phyloP scores from a whole-genome alignment of 2,888 invertebrate genomes.

The Zeuzera pyrina region DNA sequence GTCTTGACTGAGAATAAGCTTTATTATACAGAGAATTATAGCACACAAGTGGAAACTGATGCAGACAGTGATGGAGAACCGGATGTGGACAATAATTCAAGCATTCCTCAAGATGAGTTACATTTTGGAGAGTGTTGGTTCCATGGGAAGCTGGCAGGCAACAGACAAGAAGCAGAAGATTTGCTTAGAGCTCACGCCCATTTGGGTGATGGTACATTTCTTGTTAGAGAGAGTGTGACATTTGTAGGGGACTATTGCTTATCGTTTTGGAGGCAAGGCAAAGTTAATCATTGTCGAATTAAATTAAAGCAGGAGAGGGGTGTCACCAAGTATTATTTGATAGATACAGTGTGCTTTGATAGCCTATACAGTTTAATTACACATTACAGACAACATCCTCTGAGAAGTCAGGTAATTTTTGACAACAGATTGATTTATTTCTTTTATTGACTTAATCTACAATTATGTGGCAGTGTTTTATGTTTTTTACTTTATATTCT shows the following conservation, averaged over 20 bases:
- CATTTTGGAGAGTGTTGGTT: constrained; percentile 96
- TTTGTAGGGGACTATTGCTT: constrained; percentile 97
- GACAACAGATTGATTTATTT: too few relatives aligned
- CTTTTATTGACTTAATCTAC: too few relatives aligned
- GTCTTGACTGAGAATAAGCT: constrained; percentile 91
- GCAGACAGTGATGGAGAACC: constrained; percentile 75
- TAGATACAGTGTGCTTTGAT: constrained; percentile 91
- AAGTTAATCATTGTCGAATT: constrained; percentile 94
- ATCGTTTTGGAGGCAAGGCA: constrained; percentile 93
- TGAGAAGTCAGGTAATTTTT: constrained; percentile 86
- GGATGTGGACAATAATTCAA: constrained; percentile 71
- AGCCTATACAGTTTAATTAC: constrained; percentile 93
- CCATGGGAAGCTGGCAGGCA: constrained; percentile 88
- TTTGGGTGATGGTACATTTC: constrained; percentile 92
- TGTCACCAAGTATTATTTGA: constrained; percentile 90
- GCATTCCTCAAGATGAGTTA: constrained; percentile 87
- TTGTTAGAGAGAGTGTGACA: constrained; percentile 94
- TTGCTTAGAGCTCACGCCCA: constrained; percentile 83
- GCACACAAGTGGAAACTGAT: constrained; percentile 63
- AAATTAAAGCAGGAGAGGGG: constrained; percentile 91
- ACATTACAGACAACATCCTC: constrained; percentile 88
- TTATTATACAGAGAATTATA: constrained; percentile 85
- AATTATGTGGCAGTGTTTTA: too few relatives aligned
- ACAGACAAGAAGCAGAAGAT: constrained; percentile 85
- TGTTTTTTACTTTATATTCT: too few relatives aligned